Conservation (phyloP, 2,797 vertebrate genomes). For the Polyboroides typus region DNA sequence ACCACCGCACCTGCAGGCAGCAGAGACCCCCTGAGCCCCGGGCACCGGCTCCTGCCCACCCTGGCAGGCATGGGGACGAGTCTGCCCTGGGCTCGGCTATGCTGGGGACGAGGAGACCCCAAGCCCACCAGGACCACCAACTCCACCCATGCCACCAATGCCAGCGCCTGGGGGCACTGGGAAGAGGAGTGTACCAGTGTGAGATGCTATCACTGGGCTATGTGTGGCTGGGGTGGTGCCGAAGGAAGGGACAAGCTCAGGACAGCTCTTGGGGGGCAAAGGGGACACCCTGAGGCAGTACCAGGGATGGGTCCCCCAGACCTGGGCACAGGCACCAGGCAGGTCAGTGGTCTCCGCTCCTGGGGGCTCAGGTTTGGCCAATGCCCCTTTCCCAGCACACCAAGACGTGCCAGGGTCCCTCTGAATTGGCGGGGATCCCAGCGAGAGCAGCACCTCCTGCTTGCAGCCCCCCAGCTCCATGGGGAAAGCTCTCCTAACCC, state of each 20-base stretch:
- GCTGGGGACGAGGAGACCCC: conserved; percentile 12
- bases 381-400: neutral
- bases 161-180: conserved; percentile 46
- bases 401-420: fast-evolving
- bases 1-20: conserved; percentile 81
- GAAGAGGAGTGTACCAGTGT: neutral
- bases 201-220: neutral
- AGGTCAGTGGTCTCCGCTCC: neutral
- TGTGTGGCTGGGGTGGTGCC: fast-evolving
- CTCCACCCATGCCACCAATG: conserved; percentile 24
- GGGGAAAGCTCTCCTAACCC: neutral
- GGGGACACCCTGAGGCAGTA: neutral
- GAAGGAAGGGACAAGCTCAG: neutral
- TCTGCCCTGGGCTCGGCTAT: neutral
- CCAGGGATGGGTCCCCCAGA: neutral
- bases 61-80: neutral
- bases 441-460: neutral
- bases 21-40: neutral
- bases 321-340: neutral
- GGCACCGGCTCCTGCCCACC: neutral
- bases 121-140: conserved; percentile 15
- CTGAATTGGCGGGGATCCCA: fast-evolving
- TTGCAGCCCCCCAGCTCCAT: neutral
- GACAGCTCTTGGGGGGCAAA: neutral
- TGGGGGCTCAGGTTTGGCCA: neutral